phyloP scores from a whole-genome alignment of 2,888 invertebrate species.

The Campaea margaritaria region DNA sequence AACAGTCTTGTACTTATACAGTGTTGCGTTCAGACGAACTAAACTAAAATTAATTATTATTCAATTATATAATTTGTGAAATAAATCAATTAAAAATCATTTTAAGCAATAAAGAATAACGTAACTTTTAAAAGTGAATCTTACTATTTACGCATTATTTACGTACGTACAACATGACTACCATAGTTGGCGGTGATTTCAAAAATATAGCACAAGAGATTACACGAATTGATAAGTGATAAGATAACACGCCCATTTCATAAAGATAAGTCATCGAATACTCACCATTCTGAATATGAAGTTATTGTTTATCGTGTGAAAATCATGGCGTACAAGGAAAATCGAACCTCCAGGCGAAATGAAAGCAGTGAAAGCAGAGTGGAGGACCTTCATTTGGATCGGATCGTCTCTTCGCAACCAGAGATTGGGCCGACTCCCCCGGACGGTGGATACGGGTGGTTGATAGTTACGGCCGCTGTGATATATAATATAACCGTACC shows the following conservation, averaged over 20 bases:
- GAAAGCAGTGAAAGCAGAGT: slow-evolving; percentile 58
- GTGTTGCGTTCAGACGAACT: background rate
- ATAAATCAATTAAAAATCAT: background rate
- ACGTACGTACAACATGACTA: background rate
- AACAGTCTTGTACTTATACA: slow-evolving; percentile 5
- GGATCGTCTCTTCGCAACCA: slow-evolving; percentile 86
- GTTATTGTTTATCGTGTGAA: slow-evolving; percentile 61
- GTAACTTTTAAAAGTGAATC: too few relatives aligned
- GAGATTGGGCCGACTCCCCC: slow-evolving; percentile 88
- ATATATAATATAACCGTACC: slow-evolving; percentile 87
- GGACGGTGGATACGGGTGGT: slow-evolving; percentile 89
- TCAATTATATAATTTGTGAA: background rate
- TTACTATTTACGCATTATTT: background rate
- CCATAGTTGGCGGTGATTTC: slow-evolving; percentile 67
- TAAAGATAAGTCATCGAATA: slow-evolving; percentile 68
- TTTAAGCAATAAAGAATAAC: background rate
- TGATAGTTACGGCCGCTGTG: slow-evolving; percentile 85
- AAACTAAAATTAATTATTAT: too few relatives aligned
- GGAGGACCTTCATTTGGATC: slow-evolving; percentile 82
- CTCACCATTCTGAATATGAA: slow-evolving; percentile 68
- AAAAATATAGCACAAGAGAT: slow-evolving; percentile 76
- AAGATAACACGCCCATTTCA: slow-evolving; percentile 76
- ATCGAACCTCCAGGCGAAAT: slow-evolving; percentile 44
- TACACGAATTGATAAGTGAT: slow-evolving; percentile 75
- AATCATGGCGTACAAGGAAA: slow-evolving; percentile 67